Evolutionary conservation across 2,888 invertebrate genomes (phyloP).

Genomic region (Eupithecia pulchellata): DNA sequence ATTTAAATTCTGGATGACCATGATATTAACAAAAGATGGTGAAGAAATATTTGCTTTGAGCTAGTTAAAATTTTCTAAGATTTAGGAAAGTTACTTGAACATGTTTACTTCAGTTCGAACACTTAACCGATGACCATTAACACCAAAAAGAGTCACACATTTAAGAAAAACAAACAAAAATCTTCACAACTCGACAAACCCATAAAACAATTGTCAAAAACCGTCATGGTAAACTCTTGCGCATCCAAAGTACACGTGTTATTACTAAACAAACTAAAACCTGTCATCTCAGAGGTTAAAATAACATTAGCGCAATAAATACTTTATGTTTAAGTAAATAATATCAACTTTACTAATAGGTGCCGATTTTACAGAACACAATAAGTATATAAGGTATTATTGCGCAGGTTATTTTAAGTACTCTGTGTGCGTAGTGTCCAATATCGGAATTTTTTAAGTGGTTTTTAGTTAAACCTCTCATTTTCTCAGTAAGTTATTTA

Average conservation of each 20-base stretch:
- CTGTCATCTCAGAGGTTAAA: slow-evolving; percentile 82
- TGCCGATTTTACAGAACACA: slow-evolving; percentile 75
- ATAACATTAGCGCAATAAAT: slow-evolving; percentile 79
- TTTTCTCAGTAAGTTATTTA: slow-evolving; percentile 39
- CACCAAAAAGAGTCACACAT: slow-evolving; percentile 21
- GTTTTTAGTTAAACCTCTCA: slow-evolving; percentile 31
- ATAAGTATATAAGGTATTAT: slow-evolving; percentile 61
- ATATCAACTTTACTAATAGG: slow-evolving; percentile 72
- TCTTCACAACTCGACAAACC: slow-evolving; percentile 38
- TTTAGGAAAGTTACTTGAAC: neutral
- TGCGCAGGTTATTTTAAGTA: slow-evolving; percentile 47
- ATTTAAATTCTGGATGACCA: neutral
- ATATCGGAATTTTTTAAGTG: slow-evolving; percentile 46
- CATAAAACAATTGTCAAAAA: slow-evolving; percentile 45
- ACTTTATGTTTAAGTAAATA: slow-evolving; percentile 73
- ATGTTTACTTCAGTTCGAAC: neutral
- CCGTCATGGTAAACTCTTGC: slow-evolving; percentile 44
- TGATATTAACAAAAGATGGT: neutral
- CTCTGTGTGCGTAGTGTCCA: slow-evolving; percentile 35
- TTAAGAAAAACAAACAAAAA: slow-evolving; percentile 32
- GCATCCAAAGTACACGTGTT: slow-evolving; percentile 64
- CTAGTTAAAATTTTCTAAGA: neutral
- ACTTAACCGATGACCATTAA: slow-evolving; percentile 1
- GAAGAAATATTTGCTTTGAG: neutral
- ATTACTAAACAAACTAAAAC: slow-evolving; percentile 80